Evolutionary conservation across 2,888 invertebrate species (phyloP).

Genomic region (Leptogaster cylindrica): DNA sequence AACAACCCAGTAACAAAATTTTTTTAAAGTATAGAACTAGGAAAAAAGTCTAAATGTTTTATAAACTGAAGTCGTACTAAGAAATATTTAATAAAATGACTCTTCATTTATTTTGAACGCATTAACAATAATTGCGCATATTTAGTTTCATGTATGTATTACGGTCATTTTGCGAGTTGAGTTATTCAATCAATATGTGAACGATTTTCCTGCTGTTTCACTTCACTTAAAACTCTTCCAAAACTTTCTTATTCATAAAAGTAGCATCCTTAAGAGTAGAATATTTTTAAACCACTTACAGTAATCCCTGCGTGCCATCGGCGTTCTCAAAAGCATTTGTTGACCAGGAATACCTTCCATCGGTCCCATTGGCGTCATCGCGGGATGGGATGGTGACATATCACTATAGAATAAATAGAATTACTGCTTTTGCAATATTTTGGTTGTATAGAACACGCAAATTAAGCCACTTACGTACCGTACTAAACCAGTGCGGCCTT

Average conservation of each 20-base stretch:
- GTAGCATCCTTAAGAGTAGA: no score
- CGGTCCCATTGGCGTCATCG: constrained; percentile 75
- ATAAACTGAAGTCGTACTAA: no score
- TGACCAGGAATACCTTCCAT: constrained; percentile 66
- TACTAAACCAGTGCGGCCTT: constrained; percentile 72
- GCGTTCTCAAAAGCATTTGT: constrained; percentile 63
- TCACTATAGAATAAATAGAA: constrained; percentile 53
- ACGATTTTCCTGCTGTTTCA: constrained; percentile 22
- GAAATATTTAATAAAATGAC: no score
- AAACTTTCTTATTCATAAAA: no score
- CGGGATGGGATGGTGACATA: constrained; percentile 73
- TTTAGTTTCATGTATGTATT: constrained; percentile 3
- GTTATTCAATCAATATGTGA: constrained; percentile 1
- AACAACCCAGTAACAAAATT: no score
- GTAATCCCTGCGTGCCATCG: constrained; percentile 84
- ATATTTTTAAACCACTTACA: constrained; percentile 68
- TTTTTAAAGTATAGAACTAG: no score
- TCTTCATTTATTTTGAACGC: background rate
- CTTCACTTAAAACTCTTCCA: no score
- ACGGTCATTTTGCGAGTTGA: constrained; percentile 17
- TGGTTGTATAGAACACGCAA: no score
- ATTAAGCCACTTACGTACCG: constrained; percentile 76
- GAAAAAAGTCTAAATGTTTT: no score
- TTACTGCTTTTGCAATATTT: no score
- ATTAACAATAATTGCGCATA: background rate